A percentile compares a stretch with the other conserved stretches of the same genome.
These are phyloP conservation scores for Petrocephalus microphthalmus DNA, from an alignment of 2,113 vertebrate species.

Conservation along the genomic window DNA sequence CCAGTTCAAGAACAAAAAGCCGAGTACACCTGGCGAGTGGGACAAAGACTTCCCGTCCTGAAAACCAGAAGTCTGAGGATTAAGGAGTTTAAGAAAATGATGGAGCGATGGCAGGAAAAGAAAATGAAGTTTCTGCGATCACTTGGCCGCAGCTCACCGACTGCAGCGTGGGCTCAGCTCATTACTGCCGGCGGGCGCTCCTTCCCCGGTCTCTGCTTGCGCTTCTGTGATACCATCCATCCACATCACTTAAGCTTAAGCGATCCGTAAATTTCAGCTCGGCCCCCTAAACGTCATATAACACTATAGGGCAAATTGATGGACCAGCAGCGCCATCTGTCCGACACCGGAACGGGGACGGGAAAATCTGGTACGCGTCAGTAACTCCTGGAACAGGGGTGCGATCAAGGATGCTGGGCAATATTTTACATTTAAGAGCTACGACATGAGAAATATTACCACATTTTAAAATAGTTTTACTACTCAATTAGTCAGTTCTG, in stretches of 20 bases:
- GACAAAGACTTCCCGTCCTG: conserved; percentile 34
- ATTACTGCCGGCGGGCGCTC: conserved; percentile 13
- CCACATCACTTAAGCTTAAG: conserved; percentile 54
- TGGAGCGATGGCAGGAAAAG: background rate
- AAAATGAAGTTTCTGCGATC: background rate
- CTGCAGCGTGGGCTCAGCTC: conserved; percentile 19
- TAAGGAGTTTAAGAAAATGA: conserved; percentile 25
- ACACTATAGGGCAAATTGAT: background rate
- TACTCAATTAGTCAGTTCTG: background rate
- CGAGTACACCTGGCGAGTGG: conserved; percentile 39
- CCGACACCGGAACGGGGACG: background rate
- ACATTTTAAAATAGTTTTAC: background rate
- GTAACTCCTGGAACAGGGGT: background rate
- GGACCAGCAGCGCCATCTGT: conserved; percentile 27
- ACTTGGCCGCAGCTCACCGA: background rate
- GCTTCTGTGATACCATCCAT: conserved; percentile 48
- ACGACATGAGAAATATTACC: background rate
- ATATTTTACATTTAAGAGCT: background rate
- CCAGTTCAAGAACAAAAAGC: conserved; percentile 30
- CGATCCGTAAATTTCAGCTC: conserved; percentile 45
- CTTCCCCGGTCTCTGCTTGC: conserved; percentile 18
- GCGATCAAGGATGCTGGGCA: background rate
- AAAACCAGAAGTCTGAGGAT: conserved; percentile 7
- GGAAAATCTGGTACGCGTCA: background rate
- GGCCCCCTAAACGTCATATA: conserved; percentile 54